phyloP scores from a whole-genome alignment of 2,797 vertebrate genomes.

The Myripristis murdjan region DNA sequence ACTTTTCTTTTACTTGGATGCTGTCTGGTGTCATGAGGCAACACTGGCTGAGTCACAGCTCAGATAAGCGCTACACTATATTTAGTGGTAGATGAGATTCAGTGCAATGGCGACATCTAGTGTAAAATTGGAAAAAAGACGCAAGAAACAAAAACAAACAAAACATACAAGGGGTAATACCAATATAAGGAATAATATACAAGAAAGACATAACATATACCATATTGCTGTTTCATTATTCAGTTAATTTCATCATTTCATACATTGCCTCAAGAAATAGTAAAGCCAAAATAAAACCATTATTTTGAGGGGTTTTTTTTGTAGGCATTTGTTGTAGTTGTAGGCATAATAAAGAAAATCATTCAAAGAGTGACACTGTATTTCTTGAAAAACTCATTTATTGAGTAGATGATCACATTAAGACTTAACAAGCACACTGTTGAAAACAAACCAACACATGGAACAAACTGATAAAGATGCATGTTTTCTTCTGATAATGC shows the following conservation, averaged over 20 bases:
- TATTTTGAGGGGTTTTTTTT: too few relatives aligned
- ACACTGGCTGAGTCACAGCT: not conserved
- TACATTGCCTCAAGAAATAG: too few relatives aligned
- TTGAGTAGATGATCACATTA: constrained; percentile 32
- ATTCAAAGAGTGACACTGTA: not conserved
- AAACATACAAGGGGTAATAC: too few relatives aligned
- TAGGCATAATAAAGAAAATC: not conserved
- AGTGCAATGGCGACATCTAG: constrained; percentile 16
- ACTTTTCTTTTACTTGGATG: not conserved
- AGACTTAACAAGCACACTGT: not conserved
- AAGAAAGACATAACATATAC: too few relatives aligned
- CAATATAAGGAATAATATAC: too few relatives aligned
- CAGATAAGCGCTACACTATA: too few relatives aligned
- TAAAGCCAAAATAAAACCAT: too few relatives aligned
- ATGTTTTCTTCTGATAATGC: constrained; percentile 12
- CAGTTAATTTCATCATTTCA: too few relatives aligned
- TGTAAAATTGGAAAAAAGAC: not conserved
- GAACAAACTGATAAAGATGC: not conserved
- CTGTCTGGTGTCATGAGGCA: not conserved
- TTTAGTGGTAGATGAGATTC: not conserved
- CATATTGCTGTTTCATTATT: too few relatives aligned
- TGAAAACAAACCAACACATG: constrained; percentile 15
- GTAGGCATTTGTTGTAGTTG: too few relatives aligned
- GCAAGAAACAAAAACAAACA: too few relatives aligned
- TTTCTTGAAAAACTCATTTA: constrained; percentile 61